Evolutionary conservation across 2,113 vertebrate genomes (phyloP), one percentile per base, ranked within the genome.

Genomic region (Acrocephalus kingi): DNA sequence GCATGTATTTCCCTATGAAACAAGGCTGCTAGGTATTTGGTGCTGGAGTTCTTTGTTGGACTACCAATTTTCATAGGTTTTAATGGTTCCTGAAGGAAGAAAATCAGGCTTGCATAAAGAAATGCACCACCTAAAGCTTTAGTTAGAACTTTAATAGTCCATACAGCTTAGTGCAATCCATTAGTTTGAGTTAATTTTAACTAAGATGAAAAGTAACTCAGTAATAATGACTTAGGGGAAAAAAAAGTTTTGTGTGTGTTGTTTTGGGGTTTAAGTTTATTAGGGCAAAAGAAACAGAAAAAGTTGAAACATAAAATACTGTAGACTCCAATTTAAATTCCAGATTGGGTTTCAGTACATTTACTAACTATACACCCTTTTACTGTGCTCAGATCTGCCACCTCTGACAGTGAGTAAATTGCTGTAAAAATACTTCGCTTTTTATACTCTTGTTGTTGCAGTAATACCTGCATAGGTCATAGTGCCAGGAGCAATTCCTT

Each of bases 141-240:
- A 79, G 55, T 64, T 45, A 54, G 37, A 84, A 25, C 14, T 89
- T 91, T 94, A 92, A 35, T 27, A 91, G 64, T 71, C 41, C 23
- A 46, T 66, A 77, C 48, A 78, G 79, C 16, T 87, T 46, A 75
- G 31, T 82, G 54, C n/a, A 81, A 82, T 71, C 37, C 59, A 77
- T 75, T 89, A 72, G 41, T n/a, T 45, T 55, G 33, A 89, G 87
- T 95, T 89, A 92, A 92, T 68, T 79, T 91, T 92, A 94, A 94
- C 94, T 79, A 64, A 75, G 46, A 55, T 76, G 39, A 46, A 82
- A 61, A 87, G 35, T 87, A 91, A 95, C 81, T 78, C 66, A 78
- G 73, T 77, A 86, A 73, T 39, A 85, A 63, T 52, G 30, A 87
- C 43, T 87, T 74, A 41, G 24, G 31, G 37, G 15, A 14, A 6